These are phyloP conservation scores for Limnephilus auricula DNA, from an alignment of 2,888 invertebrate genomes.

Conservation along the genomic window DNA sequence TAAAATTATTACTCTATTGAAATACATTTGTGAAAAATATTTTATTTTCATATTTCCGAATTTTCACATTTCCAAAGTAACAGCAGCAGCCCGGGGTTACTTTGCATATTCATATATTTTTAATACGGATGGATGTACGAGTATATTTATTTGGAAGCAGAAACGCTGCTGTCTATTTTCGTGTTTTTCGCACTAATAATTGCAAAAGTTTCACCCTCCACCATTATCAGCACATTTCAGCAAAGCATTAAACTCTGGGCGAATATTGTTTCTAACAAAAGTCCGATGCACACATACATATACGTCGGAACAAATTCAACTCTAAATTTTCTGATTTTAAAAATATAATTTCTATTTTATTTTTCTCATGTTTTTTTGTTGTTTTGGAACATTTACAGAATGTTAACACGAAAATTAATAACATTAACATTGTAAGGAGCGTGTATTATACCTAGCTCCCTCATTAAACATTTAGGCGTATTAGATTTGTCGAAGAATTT, in stretches of 20 bases:
- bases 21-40: not conserved
- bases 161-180: conserved; percentile 37
- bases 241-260: conserved; percentile 12
- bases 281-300: not conserved
- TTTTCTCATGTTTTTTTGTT: too few relatives aligned
- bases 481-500: too few relatives aligned
- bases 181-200: conserved; percentile 39
- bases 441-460: too few relatives aligned
- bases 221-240: conserved; percentile 46
- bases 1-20: not conserved
- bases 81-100: not conserved
- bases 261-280: conserved; percentile 11
- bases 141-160: conserved; percentile 37
- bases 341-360: too few relatives aligned
- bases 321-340: not conserved
- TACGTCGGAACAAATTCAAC: not conserved
- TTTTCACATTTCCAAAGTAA: not conserved
- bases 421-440: too few relatives aligned
- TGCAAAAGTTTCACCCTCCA: conserved; percentile 44
- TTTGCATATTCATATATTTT: conserved; percentile 28
- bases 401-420: too few relatives aligned
- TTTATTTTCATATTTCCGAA: not conserved
- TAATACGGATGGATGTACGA: not conserved
- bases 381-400: too few relatives aligned
- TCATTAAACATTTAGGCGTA: too few relatives aligned